Conservation (phyloP, 2,888 invertebrate species). For the Amphiduros pacificus region DNA sequence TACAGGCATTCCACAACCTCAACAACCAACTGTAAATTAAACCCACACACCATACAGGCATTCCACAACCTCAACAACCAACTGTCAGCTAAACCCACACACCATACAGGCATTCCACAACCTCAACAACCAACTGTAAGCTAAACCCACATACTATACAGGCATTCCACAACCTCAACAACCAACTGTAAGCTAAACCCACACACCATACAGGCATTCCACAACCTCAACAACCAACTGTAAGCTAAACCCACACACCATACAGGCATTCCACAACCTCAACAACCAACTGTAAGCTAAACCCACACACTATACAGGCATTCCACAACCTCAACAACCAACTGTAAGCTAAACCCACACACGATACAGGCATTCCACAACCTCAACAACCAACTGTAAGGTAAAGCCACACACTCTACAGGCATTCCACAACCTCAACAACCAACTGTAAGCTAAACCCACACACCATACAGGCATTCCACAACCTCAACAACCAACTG, state of each 20-base stretch:
- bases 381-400: background rate
- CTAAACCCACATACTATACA: no score
- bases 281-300: background rate
- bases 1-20: background rate
- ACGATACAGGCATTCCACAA: background rate
- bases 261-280: background rate
- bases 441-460: no score
- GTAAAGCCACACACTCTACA: no score
- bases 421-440: background rate
- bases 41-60: background rate
- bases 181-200: no score
- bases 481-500: background rate
- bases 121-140: background rate
- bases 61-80: background rate
- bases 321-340: background rate
- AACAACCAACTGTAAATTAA: background rate
- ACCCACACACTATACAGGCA: background rate
- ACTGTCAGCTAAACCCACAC: no score
- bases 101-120: background rate
- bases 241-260: no score
- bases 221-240: background rate
- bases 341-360: no score
- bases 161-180: background rate
- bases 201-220: background rate
- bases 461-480: background rate